Evolutionary conservation across 2,113 vertebrate species (phyloP), one percentile per base, ranked within the genome.

Genomic region (Glaucomys volans): DNA sequence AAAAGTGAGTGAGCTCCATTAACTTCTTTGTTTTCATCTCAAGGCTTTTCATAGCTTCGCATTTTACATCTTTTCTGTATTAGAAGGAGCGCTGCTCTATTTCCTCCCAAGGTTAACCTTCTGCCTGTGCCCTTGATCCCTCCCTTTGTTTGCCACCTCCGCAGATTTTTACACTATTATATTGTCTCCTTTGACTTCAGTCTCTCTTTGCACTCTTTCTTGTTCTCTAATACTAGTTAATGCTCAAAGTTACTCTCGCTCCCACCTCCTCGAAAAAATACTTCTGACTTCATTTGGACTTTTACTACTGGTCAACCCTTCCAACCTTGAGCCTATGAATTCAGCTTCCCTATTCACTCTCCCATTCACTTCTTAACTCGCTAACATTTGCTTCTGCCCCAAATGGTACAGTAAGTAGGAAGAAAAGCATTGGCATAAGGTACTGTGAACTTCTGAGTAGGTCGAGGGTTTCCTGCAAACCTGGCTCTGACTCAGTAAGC

Each of bases 191-290:
- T 62, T 26, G 85, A 44, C 54, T 20, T 80, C 8, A 47, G 14
- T 75, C 54, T 87, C 32, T 72, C 81, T 87, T 87, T 87, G 37
- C 20, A 57, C 30, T 59, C 22, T 52, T 79, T 76, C 32, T 75
- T 69, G 50, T 4, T 52, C 57, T 8, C 79, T 57, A 50, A 71
- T 76, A 64, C 95, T 90, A 94, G 95, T 95, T 69, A 44, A 77
- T 50, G 18, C n/a, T 74, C 74, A 77, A 86, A 62, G 69, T 83
- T 22, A 86, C 79, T 42, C 62, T 79, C 18, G 66, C 20, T 28
- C 32, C 71, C 14, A 44, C 37, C 32, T 75, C 50, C 57, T 86
- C 30, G n/a, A 37, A 17, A 62, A 57, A 40, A n/a, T n/a, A 64
- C 13, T 35, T 91, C 67, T 75, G 40, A 87, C 35, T 76, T 89